Evolutionary conservation across 2,797 vertebrate species (phyloP), one percentile per base, ranked within the genome.

Genomic region (Vipera ursinii): DNA sequence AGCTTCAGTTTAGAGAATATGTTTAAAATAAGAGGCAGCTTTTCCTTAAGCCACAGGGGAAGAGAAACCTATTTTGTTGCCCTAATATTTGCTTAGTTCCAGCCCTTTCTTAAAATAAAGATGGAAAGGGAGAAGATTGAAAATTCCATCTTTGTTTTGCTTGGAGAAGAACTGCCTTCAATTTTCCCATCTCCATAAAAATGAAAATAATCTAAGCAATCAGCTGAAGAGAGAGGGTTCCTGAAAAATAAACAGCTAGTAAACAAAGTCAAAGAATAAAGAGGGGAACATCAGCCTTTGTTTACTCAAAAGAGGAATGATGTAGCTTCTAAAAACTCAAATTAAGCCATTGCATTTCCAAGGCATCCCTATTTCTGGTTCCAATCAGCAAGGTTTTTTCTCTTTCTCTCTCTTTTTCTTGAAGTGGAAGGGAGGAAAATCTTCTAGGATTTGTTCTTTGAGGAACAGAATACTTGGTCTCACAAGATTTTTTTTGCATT

Each of bases 11-110:
- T 26, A 63, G 69, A 28, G 61, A 89, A 6, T 44, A 94, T 87
- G 3, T 0, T 3, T 4, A 51, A 95, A 94, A 95, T 92, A 59
- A 94, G 95, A 94, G 2, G 0, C 55, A 93, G 9, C 1, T 91
- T 96, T 93, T 6, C 90, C 38, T 92, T 90, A 88, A 96, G 87
- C 0, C 28, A 94, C 8, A 78, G 2, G 60, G 55, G 17, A 86
- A 92, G 96, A 91, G 4, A 95, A 94, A 55, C 1, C 53, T 57
- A 2, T 5, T 95, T 56, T 94, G 88, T 24, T 89, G 59, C 20
- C 59, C 4, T 91, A 94, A 60, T 82, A 90, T 89, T 94, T 92
- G 8, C 92, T 93, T 94, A 6, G 0, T 92, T 94, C 51, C 73
- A 10, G 65, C 61, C 20, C 51, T 90, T 91, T 91, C 78, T 93